Evolutionary conservation across 30 jellyfish, hydroid and myxozoan genomes (phyloP).

Genomic region (Hydra vulgaris): DNA sequence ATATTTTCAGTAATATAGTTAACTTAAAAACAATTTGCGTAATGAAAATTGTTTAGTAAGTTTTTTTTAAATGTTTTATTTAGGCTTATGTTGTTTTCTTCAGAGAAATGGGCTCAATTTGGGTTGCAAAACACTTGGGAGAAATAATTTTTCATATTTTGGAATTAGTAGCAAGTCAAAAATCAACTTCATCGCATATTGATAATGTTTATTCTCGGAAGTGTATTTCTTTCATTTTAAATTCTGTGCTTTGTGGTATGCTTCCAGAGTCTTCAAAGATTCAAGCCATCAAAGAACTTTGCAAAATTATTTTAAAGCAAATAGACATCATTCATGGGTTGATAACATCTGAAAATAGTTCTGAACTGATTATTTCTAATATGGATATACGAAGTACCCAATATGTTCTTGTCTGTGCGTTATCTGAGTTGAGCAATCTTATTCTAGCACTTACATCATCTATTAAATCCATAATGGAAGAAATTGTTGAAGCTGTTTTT

Average conservation of each 20-base stretch:
- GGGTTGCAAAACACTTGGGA: slow-evolving; percentile 74
- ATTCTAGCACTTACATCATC: slow-evolving; percentile 74
- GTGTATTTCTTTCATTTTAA: slow-evolving; percentile 72
- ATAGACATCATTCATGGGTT: slow-evolving; percentile 72
- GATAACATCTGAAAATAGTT: slow-evolving; percentile 45
- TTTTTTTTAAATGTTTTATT: not conserved
- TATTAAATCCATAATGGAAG: slow-evolving; percentile 45
- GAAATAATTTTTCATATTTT: slow-evolving; percentile 62
- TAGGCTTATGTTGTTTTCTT: slow-evolving; percentile 93
- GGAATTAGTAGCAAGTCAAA: slow-evolving; percentile 90
- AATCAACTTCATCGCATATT: slow-evolving; percentile 80
- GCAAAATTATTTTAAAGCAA: slow-evolving; percentile 68
- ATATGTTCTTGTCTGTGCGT: slow-evolving; percentile 96
- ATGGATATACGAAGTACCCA: slow-evolving; percentile 76
- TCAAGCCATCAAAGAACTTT: slow-evolving; percentile 82
- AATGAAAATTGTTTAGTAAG: too few species aligned
- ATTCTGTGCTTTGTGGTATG: slow-evolving; percentile 72
- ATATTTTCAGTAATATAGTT: too few species aligned
- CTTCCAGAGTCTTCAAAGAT: slow-evolving; percentile 75
- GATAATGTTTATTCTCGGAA: slow-evolving; percentile 93
- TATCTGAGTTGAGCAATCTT: slow-evolving; percentile 67
- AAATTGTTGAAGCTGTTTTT: slow-evolving; percentile 60
- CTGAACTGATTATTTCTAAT: slow-evolving; percentile 31
- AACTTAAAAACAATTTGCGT: too few species aligned
- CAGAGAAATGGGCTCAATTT: slow-evolving; percentile 70